A percentile compares a stretch with the other conserved stretches of the same genome.
Evolutionary conservation across 2,888 invertebrate species (phyloP).

Genomic region (Acanthosepion lycidas): DNA sequence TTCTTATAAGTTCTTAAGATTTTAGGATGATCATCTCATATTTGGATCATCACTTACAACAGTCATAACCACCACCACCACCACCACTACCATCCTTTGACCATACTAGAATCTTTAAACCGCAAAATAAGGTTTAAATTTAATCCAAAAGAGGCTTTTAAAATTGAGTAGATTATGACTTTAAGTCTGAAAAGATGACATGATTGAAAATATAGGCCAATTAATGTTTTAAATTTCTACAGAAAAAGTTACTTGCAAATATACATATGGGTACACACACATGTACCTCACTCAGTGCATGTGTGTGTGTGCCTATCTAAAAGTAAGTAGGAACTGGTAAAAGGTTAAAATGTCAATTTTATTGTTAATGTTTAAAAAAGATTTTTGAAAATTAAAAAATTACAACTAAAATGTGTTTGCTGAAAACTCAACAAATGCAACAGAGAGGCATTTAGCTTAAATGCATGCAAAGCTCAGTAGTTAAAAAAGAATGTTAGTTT

Average conservation of each 20-base stretch:
- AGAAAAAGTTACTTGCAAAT: neutral
- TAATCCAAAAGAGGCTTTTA: neutral
- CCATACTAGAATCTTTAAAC: neutral
- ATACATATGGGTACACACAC: neutral
- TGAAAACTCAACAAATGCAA: conserved; percentile 23
- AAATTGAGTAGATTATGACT: neutral
- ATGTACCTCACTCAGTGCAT: neutral
- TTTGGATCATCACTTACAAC: neutral
- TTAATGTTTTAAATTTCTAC: neutral
- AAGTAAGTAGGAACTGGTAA: neutral
- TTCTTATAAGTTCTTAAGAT: neutral
- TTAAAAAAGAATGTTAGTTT: neutral
- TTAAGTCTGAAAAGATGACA: neutral
- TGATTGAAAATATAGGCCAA: neutral
- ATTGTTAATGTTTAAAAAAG: neutral
- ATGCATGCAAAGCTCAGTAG: conserved; percentile 15
- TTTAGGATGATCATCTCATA: neutral
- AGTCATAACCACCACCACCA: neutral
- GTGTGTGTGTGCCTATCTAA: neutral
- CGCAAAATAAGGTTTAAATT: neutral
- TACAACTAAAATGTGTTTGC: neutral
- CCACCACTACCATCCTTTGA: neutral
- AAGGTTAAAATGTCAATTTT: neutral
- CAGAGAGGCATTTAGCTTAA: neutral
- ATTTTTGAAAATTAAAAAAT: neutral